phyloP scores from a whole-genome alignment of 2,113 vertebrate genomes.

The Melospiza georgiana region DNA sequence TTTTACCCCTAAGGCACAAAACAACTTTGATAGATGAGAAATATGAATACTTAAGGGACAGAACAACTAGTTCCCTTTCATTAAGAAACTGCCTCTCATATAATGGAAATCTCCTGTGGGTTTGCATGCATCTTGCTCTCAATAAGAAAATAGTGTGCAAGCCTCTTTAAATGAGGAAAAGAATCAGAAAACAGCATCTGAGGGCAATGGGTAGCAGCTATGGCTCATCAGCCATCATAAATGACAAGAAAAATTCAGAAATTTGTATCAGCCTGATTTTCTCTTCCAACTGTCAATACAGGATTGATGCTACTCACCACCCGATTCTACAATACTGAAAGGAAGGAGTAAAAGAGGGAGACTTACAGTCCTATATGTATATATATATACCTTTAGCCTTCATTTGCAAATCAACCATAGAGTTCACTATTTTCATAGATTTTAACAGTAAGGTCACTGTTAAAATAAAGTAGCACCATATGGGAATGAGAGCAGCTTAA shows the following conservation, averaged over 20 bases:
- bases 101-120: conserved; percentile 19
- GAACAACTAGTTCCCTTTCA: conserved; percentile 53
- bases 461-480: background rate
- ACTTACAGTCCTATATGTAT: background rate
- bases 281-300: background rate
- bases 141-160: conserved; percentile 14
- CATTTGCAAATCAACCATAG: background rate
- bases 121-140: conserved; percentile 47
- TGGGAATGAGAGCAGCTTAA: background rate
- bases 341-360: accelerated
- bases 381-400: background rate
- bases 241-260: background rate
- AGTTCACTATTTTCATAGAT: background rate
- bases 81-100: conserved; percentile 42
- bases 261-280: background rate
- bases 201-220: background rate
- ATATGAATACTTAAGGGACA: conserved; percentile 13
- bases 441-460: background rate
- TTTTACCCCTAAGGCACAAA: conserved; percentile 34
- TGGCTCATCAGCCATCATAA: background rate
- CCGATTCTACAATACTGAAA: background rate
- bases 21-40: conserved; percentile 31
- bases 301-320: background rate
- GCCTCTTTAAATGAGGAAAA: conserved; percentile 18
- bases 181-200: background rate